Percentiles rank a stretch among this genome's conserved stretches.
Evolutionary conservation across 2,888 invertebrate genomes (phyloP).

Genomic region (Helleia helle): DNA sequence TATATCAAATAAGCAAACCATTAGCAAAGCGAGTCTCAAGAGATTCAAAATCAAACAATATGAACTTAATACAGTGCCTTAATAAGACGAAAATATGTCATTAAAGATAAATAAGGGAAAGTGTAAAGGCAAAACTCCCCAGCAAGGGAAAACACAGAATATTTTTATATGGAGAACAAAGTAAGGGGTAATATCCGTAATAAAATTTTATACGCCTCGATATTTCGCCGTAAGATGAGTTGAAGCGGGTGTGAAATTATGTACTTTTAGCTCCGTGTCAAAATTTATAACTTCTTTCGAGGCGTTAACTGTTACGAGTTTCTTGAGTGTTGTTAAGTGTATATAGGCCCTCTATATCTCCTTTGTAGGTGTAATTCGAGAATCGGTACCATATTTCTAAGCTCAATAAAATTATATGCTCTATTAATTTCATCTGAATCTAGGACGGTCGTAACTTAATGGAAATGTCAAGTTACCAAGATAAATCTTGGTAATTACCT

Average conservation of each 20-base stretch:
- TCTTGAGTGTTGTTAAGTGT: neutral
- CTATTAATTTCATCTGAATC: neutral
- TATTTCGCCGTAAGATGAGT: slow-evolving; percentile 67
- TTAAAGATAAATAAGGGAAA: slow-evolving; percentile 54
- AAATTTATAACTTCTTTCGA: slow-evolving; percentile 46
- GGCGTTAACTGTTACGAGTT: slow-evolving; percentile 18
- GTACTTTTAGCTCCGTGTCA: slow-evolving; percentile 39
- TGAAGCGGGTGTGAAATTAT: slow-evolving; percentile 65
- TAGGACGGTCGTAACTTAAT: slow-evolving; percentile 3
- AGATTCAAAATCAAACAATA: slow-evolving; percentile 67
- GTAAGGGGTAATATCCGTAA: slow-evolving; percentile 60
- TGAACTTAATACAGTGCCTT: slow-evolving; percentile 63
- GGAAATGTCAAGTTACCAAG: too few species aligned
- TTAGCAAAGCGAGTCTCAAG: slow-evolving; percentile 50
- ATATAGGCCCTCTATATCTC: neutral
- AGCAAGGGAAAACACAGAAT: slow-evolving; percentile 41
- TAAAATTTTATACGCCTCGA: slow-evolving; percentile 71
- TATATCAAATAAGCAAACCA: slow-evolving; percentile 36
- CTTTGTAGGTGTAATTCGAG: neutral
- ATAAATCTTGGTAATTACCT: too few species aligned
- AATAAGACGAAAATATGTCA: slow-evolving; percentile 67
- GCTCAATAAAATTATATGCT: neutral
- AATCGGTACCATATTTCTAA: neutral
- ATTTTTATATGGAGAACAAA: slow-evolving; percentile 58
- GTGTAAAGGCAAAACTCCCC: slow-evolving; percentile 31